These are phyloP conservation scores for Porites lobata DNA, from an alignment of 92 coral and sea anemone genomes.

Conservation along the genomic window DNA sequence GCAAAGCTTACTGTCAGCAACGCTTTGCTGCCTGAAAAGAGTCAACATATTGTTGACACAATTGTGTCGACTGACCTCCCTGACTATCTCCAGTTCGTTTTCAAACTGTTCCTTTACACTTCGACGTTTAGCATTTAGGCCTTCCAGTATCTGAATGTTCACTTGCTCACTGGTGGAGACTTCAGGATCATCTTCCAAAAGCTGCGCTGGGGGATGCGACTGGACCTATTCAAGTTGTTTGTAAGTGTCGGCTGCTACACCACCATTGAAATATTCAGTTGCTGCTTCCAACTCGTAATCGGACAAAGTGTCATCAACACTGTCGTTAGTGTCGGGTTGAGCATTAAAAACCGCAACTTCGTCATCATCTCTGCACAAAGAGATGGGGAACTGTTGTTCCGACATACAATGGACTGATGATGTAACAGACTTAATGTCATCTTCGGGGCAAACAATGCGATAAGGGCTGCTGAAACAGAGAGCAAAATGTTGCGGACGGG, in stretches of 20 bases:
- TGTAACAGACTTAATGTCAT: constrained; percentile 8
- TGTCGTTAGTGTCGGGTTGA: constrained; percentile 1
- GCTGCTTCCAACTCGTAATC: background rate
- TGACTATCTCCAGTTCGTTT: background rate
- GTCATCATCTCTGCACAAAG: constrained; percentile 26
- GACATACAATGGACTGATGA: constrained; percentile 2
- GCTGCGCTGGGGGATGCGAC: constrained; percentile 42
- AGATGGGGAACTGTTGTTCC: constrained; percentile 13
- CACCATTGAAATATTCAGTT: background rate
- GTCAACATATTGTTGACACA: constrained; percentile 57
- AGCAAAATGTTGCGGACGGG: constrained; percentile 48
- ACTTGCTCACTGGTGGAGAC: constrained; percentile 12
- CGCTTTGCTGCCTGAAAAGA: constrained; percentile 54
- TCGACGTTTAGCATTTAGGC: constrained; percentile 24
- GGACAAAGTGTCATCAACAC: background rate
- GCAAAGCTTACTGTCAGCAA: constrained; percentile 20
- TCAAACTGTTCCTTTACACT: constrained; percentile 6
- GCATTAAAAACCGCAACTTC: constrained; percentile 41
- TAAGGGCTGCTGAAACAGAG: constrained; percentile 12
- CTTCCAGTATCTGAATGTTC: constrained; percentile 19
- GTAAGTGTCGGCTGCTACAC: background rate
- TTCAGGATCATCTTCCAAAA: constrained; percentile 46
- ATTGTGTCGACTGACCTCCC: constrained; percentile 48
- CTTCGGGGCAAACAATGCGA: constrained; percentile 32
- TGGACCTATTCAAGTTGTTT: constrained; percentile 9